Evolutionary conservation across 2,113 vertebrate genomes (phyloP).

Genomic region (Aplodontia rufa): DNA sequence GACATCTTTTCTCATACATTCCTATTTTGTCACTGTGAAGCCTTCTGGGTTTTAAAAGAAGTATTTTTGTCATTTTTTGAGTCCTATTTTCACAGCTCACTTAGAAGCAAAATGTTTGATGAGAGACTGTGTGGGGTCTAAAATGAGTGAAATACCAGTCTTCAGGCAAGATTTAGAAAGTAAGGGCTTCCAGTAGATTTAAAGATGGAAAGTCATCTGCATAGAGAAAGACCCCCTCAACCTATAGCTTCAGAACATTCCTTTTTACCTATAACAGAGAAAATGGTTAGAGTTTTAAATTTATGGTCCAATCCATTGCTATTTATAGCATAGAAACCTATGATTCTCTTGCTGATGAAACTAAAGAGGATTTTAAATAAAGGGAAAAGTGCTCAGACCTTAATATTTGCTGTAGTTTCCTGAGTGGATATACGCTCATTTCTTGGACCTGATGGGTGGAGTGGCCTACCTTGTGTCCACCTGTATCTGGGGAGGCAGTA

Average conservation of each 20-base stretch:
- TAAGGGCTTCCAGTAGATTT: background rate
- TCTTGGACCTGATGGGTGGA: background rate
- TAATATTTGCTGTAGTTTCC: background rate
- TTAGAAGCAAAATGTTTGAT: constrained; percentile 59
- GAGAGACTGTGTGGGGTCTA: constrained; percentile 7
- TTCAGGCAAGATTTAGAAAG: constrained; percentile 40
- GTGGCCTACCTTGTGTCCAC: too few species aligned
- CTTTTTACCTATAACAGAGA: background rate
- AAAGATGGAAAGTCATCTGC: background rate
- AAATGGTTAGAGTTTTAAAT: background rate
- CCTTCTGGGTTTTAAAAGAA: constrained; percentile 47
- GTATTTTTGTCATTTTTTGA: constrained; percentile 50
- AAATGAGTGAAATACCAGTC: background rate
- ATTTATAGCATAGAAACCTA: background rate
- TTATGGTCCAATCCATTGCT: background rate
- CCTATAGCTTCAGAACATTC: background rate
- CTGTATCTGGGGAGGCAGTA: background rate
- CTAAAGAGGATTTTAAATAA: constrained; percentile 23
- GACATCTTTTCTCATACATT: background rate
- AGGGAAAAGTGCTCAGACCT: background rate
- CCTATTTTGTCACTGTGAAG: background rate
- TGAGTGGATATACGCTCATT: background rate
- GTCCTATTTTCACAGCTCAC: constrained; percentile 36
- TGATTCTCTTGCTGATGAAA: background rate
- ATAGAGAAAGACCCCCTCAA: background rate